Conservation (phyloP, 2,113 vertebrate species). For the Elephas maximus region DNA sequence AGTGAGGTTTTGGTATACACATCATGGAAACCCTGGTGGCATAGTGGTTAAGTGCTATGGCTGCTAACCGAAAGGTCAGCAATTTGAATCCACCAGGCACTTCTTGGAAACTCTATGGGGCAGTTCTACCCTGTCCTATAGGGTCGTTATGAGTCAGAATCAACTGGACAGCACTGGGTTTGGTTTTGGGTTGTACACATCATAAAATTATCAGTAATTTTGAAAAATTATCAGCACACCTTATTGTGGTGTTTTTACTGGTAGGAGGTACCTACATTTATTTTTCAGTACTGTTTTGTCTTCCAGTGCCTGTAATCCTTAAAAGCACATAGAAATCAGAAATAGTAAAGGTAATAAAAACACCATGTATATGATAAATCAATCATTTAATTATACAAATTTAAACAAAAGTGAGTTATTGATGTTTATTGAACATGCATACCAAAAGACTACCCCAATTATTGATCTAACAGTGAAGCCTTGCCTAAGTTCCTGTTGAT, state of each 20-base stretch:
- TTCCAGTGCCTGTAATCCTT: slow-evolving; percentile 68
- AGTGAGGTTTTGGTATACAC: too few relatives aligned
- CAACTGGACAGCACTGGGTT: too few relatives aligned
- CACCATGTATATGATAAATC: slow-evolving; percentile 47
- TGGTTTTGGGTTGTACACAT: background rate
- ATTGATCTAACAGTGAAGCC: background rate
- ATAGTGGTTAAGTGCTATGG: too few relatives aligned
- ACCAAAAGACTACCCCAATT: slow-evolving; percentile 32
- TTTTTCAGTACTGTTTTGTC: background rate
- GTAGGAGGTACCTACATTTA: background rate
- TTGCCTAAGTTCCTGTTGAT: background rate
- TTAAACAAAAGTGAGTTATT: background rate
- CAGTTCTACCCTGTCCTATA: too few relatives aligned
- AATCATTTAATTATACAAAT: slow-evolving; percentile 71
- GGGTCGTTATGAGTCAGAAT: too few relatives aligned
- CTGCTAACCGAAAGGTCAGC: too few relatives aligned
- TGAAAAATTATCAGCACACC: background rate
- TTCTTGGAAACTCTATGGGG: too few relatives aligned
- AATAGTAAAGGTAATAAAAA: slow-evolving; percentile 79
- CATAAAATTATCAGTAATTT: background rate
- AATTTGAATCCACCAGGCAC: too few relatives aligned
- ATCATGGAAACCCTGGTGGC: too few relatives aligned
- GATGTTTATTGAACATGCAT: slow-evolving; percentile 66
- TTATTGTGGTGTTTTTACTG: background rate
- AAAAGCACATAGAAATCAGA: slow-evolving; percentile 79